phyloP scores from a whole-genome alignment of 2,797 vertebrate species.

The Chaenodraco wilsoni region DNA sequence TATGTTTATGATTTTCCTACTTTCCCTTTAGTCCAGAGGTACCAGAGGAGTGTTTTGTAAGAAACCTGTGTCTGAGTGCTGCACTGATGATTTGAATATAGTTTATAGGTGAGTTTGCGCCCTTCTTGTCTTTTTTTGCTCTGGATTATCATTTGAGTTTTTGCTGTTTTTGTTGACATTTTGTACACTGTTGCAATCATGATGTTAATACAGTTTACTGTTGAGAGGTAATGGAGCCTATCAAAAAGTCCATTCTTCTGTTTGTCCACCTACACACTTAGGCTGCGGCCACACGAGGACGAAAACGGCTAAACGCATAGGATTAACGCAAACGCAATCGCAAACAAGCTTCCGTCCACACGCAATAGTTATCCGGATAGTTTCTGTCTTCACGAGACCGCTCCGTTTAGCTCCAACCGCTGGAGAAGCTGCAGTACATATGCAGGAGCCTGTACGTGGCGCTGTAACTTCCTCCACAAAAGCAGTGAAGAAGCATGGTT shows the following conservation, averaged over 20 bases:
- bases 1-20: neutral
- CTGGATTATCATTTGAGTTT: neutral
- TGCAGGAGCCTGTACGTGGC: no score
- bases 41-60: constrained; percentile 65
- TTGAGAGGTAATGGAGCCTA: constrained; percentile 3
- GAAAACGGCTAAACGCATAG: no score
- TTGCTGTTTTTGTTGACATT: constrained; percentile 8
- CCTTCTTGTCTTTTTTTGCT: neutral
- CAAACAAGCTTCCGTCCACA: no score
- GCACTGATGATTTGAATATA: constrained; percentile 65
- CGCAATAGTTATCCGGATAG: no score
- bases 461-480: no score
- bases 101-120: constrained; percentile 63
- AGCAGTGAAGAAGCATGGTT: no score
- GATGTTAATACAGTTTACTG: constrained; percentile 11
- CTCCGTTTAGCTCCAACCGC: no score
- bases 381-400: no score
- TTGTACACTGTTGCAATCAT: constrained; percentile 11
- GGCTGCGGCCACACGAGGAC: neutral
- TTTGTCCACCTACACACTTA: constrained; percentile 22
- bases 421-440: no score
- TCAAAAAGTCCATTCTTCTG: constrained; percentile 9
- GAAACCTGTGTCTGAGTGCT: constrained; percentile 46
- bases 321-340: no score
- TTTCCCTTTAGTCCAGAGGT: constrained; percentile 41